phyloP scores from a whole-genome alignment of 37 sponge, comb jelly and placozoan species.

The Halisarca cf. caerulea region DNA sequence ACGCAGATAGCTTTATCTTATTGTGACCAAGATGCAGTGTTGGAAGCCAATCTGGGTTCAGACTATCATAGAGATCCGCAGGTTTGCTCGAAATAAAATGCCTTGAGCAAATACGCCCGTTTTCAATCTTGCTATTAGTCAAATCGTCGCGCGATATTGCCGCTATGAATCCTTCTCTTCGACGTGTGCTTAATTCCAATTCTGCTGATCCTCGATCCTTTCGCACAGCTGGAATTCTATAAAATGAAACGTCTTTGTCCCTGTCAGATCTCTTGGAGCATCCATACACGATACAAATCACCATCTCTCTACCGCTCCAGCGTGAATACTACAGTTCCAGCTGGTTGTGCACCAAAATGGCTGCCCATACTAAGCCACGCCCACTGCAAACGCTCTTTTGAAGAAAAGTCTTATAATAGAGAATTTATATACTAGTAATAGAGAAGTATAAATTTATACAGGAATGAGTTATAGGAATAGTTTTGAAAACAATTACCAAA shows the following conservation, averaged over 20 bases:
- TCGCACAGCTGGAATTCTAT: conserved; percentile 10
- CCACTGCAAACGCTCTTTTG: neutral
- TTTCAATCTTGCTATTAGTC: conserved; percentile 10
- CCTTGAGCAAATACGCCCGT: conserved; percentile 36
- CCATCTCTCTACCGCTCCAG: neutral
- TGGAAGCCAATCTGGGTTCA: conserved; percentile 38
- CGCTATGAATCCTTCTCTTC: conserved; percentile 28
- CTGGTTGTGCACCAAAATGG: conserved; percentile 18
- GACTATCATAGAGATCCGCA: conserved; percentile 26
- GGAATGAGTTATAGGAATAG: no score
- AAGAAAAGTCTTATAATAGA: no score
- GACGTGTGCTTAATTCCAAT: conserved; percentile 10
- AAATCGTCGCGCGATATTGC: conserved; percentile 42
- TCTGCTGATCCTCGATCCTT: conserved; percentile 8
- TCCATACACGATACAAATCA: conserved; percentile 17
- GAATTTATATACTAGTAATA: no score
- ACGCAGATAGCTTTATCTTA: neutral
- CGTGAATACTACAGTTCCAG: no score
- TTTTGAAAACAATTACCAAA: no score
- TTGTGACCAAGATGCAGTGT: conserved; percentile 29
- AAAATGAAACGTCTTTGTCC: conserved; percentile 40
- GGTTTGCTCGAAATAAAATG: conserved; percentile 44
- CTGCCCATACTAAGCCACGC: neutral
- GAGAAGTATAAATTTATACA: no score
- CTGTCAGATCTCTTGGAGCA: conserved; percentile 45